Percentiles rank a stretch among this genome's conserved stretches.
These are phyloP conservation scores for Myrmophylax atrothorax DNA, from an alignment of 2,113 vertebrate genomes.

Conservation along the genomic window DNA sequence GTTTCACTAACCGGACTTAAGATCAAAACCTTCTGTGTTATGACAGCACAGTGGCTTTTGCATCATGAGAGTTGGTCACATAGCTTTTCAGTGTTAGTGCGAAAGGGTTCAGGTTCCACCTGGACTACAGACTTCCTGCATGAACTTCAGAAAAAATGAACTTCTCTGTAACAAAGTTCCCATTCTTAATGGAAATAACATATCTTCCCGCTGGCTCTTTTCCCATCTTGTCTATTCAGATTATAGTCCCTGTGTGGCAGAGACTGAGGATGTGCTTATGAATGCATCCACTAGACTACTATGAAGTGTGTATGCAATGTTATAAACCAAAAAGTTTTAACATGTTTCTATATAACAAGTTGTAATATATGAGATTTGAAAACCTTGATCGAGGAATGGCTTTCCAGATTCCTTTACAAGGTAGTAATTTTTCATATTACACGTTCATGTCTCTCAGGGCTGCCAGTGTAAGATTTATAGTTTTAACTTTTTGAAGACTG, in stretches of 20 bases:
- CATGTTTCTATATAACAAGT: not conserved
- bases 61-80: not conserved
- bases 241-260: not conserved
- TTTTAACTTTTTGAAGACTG: not conserved
- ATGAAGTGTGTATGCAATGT: not conserved
- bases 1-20: not conserved
- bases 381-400: not conserved
- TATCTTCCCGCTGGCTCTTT: not conserved
- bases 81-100: not conserved
- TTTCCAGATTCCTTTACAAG: not conserved
- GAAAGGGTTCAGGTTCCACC: not conserved
- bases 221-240: not conserved
- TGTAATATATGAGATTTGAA: not conserved
- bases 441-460: not conserved
- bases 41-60: not conserved
- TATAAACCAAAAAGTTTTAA: not conserved
- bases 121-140: not conserved
- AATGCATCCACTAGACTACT: not conserved
- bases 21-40: not conserved
- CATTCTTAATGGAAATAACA: not conserved
- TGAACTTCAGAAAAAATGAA: not conserved
- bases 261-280: not conserved
- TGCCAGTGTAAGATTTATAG: not conserved
- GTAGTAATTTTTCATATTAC: not conserved
- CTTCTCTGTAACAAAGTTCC: not conserved